These are phyloP conservation scores for Misgurnus anguillicaudatus DNA, from an alignment of 2,113 vertebrate genomes.

Conservation along the genomic window DNA sequence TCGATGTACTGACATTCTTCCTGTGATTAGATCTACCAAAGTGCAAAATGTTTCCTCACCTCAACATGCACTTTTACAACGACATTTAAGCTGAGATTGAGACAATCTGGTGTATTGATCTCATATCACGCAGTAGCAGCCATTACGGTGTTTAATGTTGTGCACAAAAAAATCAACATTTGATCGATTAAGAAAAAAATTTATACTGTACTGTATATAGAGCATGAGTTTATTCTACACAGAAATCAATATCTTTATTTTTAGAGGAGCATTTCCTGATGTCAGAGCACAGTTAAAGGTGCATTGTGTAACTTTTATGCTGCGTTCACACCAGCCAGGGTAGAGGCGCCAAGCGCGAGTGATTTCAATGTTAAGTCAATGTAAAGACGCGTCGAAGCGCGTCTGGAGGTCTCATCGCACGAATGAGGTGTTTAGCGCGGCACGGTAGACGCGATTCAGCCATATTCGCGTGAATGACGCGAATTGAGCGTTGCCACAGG, in stretches of 20 bases:
- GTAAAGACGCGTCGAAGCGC: too few species aligned
- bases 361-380: too few species aligned
- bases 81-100: not conserved
- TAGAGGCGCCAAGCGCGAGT: too few species aligned
- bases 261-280: not conserved
- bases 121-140: not conserved
- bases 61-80: not conserved
- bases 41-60: not conserved
- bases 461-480: too few species aligned
- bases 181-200: not conserved
- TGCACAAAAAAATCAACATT: not conserved
- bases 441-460: too few species aligned
- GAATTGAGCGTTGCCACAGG: too few species aligned
- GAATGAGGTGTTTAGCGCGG: too few species aligned
- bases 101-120: not conserved
- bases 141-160: not conserved
- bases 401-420: too few species aligned
- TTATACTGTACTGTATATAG: not conserved
- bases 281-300: not conserved
- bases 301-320: too few species aligned
- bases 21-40: not conserved
- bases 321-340: too few species aligned
- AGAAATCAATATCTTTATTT: not conserved
- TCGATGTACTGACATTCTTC: conserved; percentile 4
- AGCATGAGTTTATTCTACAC: not conserved